phyloP scores from a whole-genome alignment of 2,888 invertebrate genomes.

The Mechanitis mazaeus region DNA sequence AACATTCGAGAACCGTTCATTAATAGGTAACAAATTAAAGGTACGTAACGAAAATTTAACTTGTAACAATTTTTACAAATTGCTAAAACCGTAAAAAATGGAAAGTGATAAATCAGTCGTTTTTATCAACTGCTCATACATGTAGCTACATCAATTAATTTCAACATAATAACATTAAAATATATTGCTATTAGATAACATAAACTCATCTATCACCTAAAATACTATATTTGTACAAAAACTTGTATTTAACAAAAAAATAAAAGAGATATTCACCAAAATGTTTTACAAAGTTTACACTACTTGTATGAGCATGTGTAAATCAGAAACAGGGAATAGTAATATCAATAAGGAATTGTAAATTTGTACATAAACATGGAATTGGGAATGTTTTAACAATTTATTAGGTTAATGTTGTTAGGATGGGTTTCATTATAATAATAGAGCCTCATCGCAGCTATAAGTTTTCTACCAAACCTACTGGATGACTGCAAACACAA shows the following conservation, averaged over 20 bases:
- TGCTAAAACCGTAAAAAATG: background rate
- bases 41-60: background rate
- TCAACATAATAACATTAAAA: slow-evolving; percentile 4
- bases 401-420: slow-evolving; percentile 28
- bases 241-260: too few species aligned
- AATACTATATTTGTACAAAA: too few species aligned
- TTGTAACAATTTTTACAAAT: background rate
- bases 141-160: background rate
- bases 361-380: slow-evolving; percentile 24
- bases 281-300: background rate
- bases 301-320: slow-evolving; percentile 1
- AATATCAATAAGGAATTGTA: slow-evolving; percentile 15
- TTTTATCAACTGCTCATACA: slow-evolving; percentile 1
- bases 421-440: slow-evolving; percentile 30
- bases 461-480: slow-evolving; percentile 67
- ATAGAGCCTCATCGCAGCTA: slow-evolving; percentile 65
- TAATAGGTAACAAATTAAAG: slow-evolving; percentile 13
- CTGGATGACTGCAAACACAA: slow-evolving; percentile 53
- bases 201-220: too few species aligned
- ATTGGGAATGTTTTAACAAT: slow-evolving; percentile 58
- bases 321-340: slow-evolving; percentile 5
- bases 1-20: slow-evolving; percentile 12
- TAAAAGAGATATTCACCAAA: too few species aligned
- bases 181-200: background rate
- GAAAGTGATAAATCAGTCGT: slow-evolving; percentile 1